Conservation (phyloP, 1,140 invertebrate genomes). For the Zaprionus camerounensis region DNA sequence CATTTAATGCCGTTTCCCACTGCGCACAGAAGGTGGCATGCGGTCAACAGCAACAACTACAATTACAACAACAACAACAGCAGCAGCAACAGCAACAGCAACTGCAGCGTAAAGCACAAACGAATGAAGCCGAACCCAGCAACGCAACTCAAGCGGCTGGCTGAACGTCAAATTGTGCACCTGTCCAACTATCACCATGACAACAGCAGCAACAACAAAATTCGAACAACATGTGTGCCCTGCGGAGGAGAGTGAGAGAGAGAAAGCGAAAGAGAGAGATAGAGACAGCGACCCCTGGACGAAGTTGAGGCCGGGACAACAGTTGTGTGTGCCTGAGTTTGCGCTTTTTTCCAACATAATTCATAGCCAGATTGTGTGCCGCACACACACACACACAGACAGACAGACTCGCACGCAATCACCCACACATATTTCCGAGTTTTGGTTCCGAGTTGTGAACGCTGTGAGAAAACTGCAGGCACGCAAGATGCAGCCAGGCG, state of each 20-base stretch:
- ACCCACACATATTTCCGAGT: slow-evolving; percentile 71
- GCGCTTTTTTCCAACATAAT: slow-evolving; percentile 53
- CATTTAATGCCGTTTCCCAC: slow-evolving; percentile 78
- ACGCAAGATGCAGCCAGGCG: slow-evolving; percentile 73
- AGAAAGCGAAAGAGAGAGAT: slow-evolving; percentile 19
- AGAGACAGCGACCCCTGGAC: slow-evolving; percentile 39
- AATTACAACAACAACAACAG: slow-evolving; percentile 16
- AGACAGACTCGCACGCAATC: slow-evolving; percentile 29
- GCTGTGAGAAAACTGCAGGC: slow-evolving; percentile 72
- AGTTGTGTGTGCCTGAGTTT: slow-evolving; percentile 58
- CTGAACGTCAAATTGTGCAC: slow-evolving; percentile 80
- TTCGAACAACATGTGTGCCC: slow-evolving; percentile 74
- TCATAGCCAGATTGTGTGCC: slow-evolving; percentile 63
- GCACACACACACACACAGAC: slow-evolving; percentile 29
- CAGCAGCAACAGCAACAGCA: slow-evolving; percentile 27
- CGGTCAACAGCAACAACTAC: slow-evolving; percentile 51
- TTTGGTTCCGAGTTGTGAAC: slow-evolving; percentile 53
- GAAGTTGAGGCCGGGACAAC: slow-evolving; percentile 48
- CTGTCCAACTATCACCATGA: slow-evolving; percentile 81
- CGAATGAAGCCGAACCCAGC: slow-evolving; percentile 66
- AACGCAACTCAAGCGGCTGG: slow-evolving; percentile 66
- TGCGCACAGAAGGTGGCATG: slow-evolving; percentile 75
- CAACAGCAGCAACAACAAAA: slow-evolving; percentile 62
- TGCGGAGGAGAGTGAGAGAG: slow-evolving; percentile 13
- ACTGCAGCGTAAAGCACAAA: slow-evolving; percentile 70